A percentile compares a stretch with the other conserved stretches of the same genome.
Conservation (phyloP, 2,113 vertebrate species). For the Lepisosteus osseus region DNA sequence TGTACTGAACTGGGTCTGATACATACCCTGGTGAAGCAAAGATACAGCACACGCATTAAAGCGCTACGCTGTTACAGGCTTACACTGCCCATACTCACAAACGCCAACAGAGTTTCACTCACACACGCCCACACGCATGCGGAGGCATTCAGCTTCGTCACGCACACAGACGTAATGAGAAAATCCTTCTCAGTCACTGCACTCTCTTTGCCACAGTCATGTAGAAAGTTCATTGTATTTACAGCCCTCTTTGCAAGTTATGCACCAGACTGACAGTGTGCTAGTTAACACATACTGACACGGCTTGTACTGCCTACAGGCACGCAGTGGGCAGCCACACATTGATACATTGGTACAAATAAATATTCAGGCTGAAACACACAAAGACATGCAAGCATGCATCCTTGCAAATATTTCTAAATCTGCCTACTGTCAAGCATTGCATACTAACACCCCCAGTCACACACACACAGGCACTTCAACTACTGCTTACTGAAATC, state of each 20-base stretch:
- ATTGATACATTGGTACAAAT: not conserved
- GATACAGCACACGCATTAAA: not conserved
- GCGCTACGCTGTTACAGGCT: slow-evolving; percentile 13
- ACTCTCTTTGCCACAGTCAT: too few species aligned
- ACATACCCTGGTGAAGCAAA: slow-evolving; percentile 8
- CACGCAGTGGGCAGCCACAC: too few species aligned
- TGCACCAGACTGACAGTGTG: too few species aligned
- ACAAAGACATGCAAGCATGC: slow-evolving; percentile 6
- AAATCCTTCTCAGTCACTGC: not conserved
- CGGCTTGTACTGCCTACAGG: not conserved
- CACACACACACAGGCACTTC: slow-evolving; percentile 1
- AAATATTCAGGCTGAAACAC: slow-evolving; percentile 8
- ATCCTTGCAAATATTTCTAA: too few species aligned
- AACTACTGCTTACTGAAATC: not conserved
- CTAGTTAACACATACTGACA: too few species aligned
- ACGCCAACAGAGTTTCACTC: not conserved
- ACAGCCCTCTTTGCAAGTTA: too few species aligned
- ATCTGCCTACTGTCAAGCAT: too few species aligned
- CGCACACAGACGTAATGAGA: not conserved
- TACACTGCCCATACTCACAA: not conserved
- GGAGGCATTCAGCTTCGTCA: not conserved
- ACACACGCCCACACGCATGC: not conserved
- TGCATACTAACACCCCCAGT: not conserved
- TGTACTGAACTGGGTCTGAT: slow-evolving; percentile 65
- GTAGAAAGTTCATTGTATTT: too few species aligned